Conservation (phyloP, 2,888 invertebrate species). For the Syrphus vitripennis region DNA sequence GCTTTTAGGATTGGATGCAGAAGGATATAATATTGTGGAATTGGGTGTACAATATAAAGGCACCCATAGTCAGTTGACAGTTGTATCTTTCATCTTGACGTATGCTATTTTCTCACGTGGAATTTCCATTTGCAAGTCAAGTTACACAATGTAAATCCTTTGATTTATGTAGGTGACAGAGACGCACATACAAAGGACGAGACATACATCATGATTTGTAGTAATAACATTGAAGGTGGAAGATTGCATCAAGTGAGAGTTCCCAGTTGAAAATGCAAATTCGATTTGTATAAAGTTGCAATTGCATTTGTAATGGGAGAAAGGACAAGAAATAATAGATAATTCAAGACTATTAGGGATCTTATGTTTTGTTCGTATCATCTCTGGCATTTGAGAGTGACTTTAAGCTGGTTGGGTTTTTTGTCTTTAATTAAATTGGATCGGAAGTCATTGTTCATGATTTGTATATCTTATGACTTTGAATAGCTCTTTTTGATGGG, state of each 20-base stretch:
- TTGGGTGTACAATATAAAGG: conserved; percentile 5
- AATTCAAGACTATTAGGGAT: neutral
- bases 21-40: neutral
- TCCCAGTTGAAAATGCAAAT: conserved; percentile 20
- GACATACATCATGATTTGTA: conserved; percentile 1
- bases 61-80: conserved; percentile 31
- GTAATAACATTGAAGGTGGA: conserved; percentile 23
- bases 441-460: neutral
- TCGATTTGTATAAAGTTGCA: conserved; percentile 4
- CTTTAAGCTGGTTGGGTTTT: neutral
- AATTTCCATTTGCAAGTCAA: conserved; percentile 25
- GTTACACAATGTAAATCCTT: conserved; percentile 32
- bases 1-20: neutral
- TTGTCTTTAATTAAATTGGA: neutral
- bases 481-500: neutral
- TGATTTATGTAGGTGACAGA: conserved; percentile 21
- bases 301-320: neutral
- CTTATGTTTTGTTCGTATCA: neutral
- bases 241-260: conserved; percentile 11
- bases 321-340: neutral
- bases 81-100: conserved; percentile 40
- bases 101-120: conserved; percentile 45
- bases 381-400: neutral
- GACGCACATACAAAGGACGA: neutral
- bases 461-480: neutral